phyloP scores from a whole-genome alignment of 2,113 vertebrate species.

The Sigmodon hispidus region DNA sequence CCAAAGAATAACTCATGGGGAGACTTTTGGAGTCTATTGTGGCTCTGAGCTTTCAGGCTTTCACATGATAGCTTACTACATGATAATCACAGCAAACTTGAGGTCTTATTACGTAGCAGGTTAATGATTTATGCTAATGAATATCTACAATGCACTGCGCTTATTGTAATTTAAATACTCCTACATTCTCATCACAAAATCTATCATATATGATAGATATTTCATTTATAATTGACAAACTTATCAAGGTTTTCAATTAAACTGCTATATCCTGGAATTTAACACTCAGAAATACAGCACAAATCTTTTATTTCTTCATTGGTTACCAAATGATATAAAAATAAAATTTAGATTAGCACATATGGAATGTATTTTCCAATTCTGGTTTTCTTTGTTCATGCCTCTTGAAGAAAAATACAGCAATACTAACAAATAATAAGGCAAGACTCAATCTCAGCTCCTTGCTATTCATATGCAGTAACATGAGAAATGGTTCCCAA shows the following conservation, averaged over 20 bases:
- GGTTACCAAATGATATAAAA: not conserved
- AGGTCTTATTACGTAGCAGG: not conserved
- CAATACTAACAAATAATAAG: not conserved
- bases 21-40: not conserved
- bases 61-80: not conserved
- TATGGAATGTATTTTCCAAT: not conserved
- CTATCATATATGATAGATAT: constrained; percentile 6
- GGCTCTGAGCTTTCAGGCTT: not conserved
- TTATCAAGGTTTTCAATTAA: constrained; percentile 39
- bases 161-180: constrained; percentile 10
- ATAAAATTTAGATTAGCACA: not conserved
- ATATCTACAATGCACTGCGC: not conserved
- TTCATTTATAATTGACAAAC: constrained; percentile 3
- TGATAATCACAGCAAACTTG: not conserved
- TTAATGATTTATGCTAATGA: constrained; percentile 26
- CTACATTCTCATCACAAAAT: not conserved
- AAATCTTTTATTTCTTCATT: not conserved
- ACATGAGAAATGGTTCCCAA: not conserved
- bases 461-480: not conserved
- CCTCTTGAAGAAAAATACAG: not conserved
- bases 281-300: constrained; percentile 9
- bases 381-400: not conserved
- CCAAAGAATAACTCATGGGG: not conserved
- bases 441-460: not conserved
- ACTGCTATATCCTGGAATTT: not conserved